Evolutionary conservation across 2,113 vertebrate genomes (phyloP).

Genomic region (Chlorodrepanis virens): DNA sequence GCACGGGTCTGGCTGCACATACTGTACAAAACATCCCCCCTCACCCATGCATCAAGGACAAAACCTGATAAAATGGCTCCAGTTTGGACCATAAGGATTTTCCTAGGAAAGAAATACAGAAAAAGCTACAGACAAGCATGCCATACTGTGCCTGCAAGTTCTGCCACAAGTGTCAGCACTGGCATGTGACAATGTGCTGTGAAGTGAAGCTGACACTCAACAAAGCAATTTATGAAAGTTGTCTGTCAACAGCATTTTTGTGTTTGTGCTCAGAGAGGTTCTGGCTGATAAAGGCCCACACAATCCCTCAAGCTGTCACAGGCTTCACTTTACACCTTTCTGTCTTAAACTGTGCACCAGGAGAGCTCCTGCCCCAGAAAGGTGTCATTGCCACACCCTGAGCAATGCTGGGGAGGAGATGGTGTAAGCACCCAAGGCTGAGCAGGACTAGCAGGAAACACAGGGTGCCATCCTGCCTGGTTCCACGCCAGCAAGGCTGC

Average conservation of each 20-base stretch:
- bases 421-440: not conserved
- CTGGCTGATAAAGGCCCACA: not conserved
- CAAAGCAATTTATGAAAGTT: constrained; percentile 25
- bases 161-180: not conserved
- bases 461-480: not conserved
- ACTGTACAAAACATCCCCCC: not conserved
- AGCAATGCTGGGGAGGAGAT: not conserved
- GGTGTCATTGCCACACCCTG: not conserved
- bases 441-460: not conserved
- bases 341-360: not conserved
- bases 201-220: not conserved
- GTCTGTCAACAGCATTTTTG: constrained; percentile 26
- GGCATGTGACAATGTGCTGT: not conserved
- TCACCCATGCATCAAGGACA: not conserved
- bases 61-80: not conserved
- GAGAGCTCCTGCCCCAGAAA: not conserved
- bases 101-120: not conserved
- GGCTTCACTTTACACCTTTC: not conserved
- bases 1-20: not conserved
- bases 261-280: not conserved
- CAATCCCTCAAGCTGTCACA: not conserved
- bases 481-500: not conserved
- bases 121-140: not conserved
- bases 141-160: not conserved
- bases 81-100: not conserved